These are phyloP conservation scores for Epizoanthus stellaris DNA, from an alignment of 92 coral and sea anemone species.

Conservation along the genomic window DNA sequence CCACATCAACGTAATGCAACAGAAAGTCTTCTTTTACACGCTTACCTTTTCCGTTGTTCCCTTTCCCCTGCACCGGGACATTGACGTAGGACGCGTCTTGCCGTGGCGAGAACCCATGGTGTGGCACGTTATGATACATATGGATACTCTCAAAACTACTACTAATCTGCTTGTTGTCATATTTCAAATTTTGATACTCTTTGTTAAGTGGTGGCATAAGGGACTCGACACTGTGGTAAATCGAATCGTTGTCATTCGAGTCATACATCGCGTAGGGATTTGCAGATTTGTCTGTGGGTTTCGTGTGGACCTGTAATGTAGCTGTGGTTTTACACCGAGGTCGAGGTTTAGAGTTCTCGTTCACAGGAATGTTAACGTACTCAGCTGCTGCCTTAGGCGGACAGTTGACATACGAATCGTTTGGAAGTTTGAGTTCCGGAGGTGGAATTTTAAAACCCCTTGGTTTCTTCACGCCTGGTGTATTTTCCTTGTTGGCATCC, in stretches of 20 bases:
- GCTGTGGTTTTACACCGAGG: conserved; percentile 63
- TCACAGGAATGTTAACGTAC: conserved; percentile 77
- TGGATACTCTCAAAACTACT: conserved; percentile 85
- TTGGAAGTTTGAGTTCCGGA: conserved; percentile 60
- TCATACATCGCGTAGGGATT: conserved; percentile 87
- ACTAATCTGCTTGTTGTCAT: conserved; percentile 69
- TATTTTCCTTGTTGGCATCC: conserved; percentile 45
- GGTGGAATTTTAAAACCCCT: conserved; percentile 83
- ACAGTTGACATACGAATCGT: conserved; percentile 32
- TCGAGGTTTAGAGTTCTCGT: conserved; percentile 26
- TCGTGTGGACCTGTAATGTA: conserved; percentile 27
- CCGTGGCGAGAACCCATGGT: conserved; percentile 18
- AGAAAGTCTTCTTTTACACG: conserved; percentile 41
- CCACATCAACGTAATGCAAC: conserved; percentile 76
- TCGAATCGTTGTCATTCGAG: conserved; percentile 87
- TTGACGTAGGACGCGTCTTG: conserved; percentile 84
- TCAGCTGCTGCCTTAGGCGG: conserved; percentile 41
- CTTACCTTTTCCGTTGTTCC: conserved; percentile 52
- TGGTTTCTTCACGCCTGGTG: conserved; percentile 38
- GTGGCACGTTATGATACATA: conserved; percentile 67
- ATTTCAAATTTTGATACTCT: conserved; percentile 70
- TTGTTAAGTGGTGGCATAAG: conserved; percentile 74
- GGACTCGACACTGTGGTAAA: conserved; percentile 91
- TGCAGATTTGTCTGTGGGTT: conserved; percentile 38
- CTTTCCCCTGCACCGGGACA: conserved; percentile 68